Evolutionary conservation across 2,888 invertebrate species (phyloP).

Genomic region (Micropterix aruncella): DNA sequence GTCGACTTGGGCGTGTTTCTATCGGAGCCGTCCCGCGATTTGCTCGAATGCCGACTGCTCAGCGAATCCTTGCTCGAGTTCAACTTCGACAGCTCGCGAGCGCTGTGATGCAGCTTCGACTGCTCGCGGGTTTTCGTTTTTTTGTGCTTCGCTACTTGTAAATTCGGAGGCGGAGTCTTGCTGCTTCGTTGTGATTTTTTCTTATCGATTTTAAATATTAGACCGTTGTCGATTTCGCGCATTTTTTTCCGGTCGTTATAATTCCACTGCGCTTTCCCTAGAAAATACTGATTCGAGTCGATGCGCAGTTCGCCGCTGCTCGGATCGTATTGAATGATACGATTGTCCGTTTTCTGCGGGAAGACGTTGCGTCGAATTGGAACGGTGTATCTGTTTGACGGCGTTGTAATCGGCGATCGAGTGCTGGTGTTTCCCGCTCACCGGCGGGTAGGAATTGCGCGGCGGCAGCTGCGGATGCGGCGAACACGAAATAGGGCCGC

Average conservation of each 20-base stretch:
- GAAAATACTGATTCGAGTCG: background rate
- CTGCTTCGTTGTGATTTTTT: conserved; percentile 36
- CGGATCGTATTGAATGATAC: background rate
- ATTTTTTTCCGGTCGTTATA: background rate
- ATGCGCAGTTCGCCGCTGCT: background rate
- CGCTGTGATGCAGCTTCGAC: conserved; percentile 26
- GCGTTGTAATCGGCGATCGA: conserved; percentile 30
- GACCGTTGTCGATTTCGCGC: conserved; percentile 31
- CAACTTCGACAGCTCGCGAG: conserved; percentile 27
- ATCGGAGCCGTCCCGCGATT: conserved; percentile 35
- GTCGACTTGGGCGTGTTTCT: conserved; percentile 32
- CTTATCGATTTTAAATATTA: conserved; percentile 36
- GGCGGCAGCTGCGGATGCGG: conserved; percentile 45
- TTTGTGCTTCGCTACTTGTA: conserved; percentile 33
- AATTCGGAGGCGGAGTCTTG: conserved; percentile 34
- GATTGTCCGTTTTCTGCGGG: conserved; percentile 2
- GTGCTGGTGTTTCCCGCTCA: conserved; percentile 38
- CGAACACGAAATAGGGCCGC: conserved; percentile 40
- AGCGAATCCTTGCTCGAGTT: conserved; percentile 36
- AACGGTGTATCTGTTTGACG: conserved; percentile 43
- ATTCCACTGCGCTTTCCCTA: background rate
- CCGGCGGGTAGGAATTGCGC: conserved; percentile 46
- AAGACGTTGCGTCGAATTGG: conserved; percentile 37
- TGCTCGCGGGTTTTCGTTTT: conserved; percentile 32
- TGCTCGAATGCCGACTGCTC: conserved; percentile 36